Evolutionary conservation across 30 jellyfish, hydroid and myxozoan genomes (phyloP).

Genomic region (Cassiopea xamachana): DNA sequence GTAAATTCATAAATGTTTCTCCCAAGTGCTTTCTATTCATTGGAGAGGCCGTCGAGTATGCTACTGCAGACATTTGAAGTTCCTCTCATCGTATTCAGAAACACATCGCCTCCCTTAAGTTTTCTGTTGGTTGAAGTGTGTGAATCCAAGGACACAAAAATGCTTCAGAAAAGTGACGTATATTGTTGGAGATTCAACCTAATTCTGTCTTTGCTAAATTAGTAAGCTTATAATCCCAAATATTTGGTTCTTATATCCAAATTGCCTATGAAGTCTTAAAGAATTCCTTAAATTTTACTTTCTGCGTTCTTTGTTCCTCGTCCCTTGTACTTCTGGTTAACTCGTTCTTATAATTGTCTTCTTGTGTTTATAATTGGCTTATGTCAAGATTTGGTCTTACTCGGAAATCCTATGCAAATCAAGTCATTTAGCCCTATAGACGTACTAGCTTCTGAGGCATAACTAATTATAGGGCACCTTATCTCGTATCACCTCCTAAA

Average conservation of each 20-base stretch:
- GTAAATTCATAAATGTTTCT: too few relatives aligned
- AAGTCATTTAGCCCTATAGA: background rate
- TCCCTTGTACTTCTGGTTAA: background rate
- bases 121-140: too few relatives aligned
- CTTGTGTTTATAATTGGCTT: background rate
- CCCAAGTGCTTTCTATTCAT: too few relatives aligned
- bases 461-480: background rate
- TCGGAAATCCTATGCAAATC: background rate
- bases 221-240: background rate
- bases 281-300: background rate
- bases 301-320: background rate
- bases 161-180: background rate
- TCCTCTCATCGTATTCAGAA: too few relatives aligned
- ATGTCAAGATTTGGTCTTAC: background rate
- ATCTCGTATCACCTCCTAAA: background rate
- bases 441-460: background rate
- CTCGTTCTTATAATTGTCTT: conserved; percentile 2
- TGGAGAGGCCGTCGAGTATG: too few relatives aligned
- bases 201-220: background rate
- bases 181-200: background rate
- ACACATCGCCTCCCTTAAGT: too few relatives aligned
- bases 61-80: too few relatives aligned
- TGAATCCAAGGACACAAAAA: background rate
- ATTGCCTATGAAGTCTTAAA: background rate
- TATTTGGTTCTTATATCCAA: background rate